Evolutionary conservation across 37 sponge, comb jelly and placozoan species (phyloP), one percentile per base, ranked within the genome.

Genomic region (Eunapius fragilis): DNA sequence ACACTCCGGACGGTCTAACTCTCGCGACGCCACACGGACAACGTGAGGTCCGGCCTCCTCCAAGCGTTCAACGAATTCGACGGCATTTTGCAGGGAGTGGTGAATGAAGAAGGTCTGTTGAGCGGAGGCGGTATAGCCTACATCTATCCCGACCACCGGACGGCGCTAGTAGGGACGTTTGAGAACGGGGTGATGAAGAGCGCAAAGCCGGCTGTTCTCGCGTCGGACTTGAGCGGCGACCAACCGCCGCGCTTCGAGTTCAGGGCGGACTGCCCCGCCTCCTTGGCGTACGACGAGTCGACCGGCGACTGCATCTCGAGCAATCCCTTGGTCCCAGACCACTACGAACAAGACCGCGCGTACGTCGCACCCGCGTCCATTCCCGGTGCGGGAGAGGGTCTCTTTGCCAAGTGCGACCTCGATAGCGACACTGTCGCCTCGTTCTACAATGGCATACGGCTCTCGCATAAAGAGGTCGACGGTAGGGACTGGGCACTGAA

Each of bases 381-480:
- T 17, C 69, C 80, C 0, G 85, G 77, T 24, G 86, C 87, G 31
- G 94, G 88, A 7, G 91, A 93, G 36, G 94, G 94, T 14, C 79
- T 93, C 71, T 93, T 93, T 87, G 90, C 90, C 3, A 93, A 83
- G 45, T 22, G 68, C 31, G 35, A 50, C 25, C 67, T 90, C 48
- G 23, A 33, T 73, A 82, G 24, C 71, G 81, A 71, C 24, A 77
- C 86, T 33, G 76, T 90, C 10, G 80, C 84, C 6, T 89, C 94
- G 37, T 93, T 90, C 73, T 93, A 93, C 71, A 93, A 93, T 30
- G 94, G 94, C 17, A 58, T 86, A 23, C 80, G 94, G 25, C 72
- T 93, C 23, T 83, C 88, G 0, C 94, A 93, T 38, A 30, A 69
- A 0, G 87, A 82, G 36, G 94, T 93, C 24, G 89, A 93, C 83